phyloP scores from a whole-genome alignment of 1,140 invertebrate genomes.

The Euwallacea fornicatus region DNA sequence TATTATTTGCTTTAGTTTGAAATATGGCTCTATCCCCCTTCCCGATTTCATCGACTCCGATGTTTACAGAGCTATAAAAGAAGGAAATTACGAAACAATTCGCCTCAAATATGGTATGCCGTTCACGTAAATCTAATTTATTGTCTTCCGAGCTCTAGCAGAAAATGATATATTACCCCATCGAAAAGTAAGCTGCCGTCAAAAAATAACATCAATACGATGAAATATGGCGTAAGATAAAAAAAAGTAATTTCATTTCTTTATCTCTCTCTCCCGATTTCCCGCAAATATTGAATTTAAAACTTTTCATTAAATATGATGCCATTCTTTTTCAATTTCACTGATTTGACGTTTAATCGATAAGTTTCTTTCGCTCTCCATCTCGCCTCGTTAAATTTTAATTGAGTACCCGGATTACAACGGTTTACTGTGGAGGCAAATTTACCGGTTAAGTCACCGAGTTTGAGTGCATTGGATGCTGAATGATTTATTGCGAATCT shows the following conservation, averaged over 20 bases:
- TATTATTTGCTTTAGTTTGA: too few species aligned
- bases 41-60: too few species aligned
- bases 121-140: conserved; percentile 10
- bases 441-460: conserved; percentile 13
- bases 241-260: conserved; percentile 23
- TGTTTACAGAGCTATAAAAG: too few species aligned
- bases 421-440: conserved; percentile 15
- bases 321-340: conserved; percentile 25
- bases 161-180: conserved; percentile 15
- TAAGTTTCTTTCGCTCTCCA: conserved; percentile 23
- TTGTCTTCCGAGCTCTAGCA: conserved; percentile 5
- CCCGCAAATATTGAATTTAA: conserved; percentile 32
- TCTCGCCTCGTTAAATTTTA: conserved; percentile 29
- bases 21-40: too few species aligned
- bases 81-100: conserved; percentile 4
- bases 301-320: conserved; percentile 25
- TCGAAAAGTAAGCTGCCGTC: conserved; percentile 4
- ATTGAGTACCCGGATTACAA: conserved; percentile 29
- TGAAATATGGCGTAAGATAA: conserved; percentile 26
- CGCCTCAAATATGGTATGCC: not conserved
- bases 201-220: conserved; percentile 23
- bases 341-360: conserved; percentile 29
- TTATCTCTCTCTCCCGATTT: conserved; percentile 24
- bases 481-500: too few species aligned
- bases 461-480: not conserved